Base-by-base conservation (phyloP, 2,113 vertebrate genomes). In the Ceratotherium simum region DNA sequence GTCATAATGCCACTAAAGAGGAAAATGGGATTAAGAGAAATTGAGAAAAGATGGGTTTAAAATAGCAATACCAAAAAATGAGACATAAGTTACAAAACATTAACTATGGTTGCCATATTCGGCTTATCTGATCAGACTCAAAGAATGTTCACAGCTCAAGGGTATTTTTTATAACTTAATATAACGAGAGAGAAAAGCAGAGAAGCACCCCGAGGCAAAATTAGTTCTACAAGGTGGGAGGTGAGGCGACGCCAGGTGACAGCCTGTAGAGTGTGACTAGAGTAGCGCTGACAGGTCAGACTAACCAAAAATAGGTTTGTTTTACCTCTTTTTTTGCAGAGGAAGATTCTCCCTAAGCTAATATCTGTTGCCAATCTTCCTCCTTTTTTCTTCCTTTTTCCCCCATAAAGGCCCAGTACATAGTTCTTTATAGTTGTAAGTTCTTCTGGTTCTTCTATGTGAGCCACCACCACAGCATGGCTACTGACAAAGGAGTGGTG, bases 1-100 rank as follows among this genome's bases (percentile, higher is more conserved):
- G 83, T 97, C 87, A 96, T 92, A 96, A 73, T 95, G 39, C 48
- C 83, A 90, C 88, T 97, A 81, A 84, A 91, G 65, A 81, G 27
- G 36, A 10, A 97, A 97, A 83, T 76, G 36, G 36, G 69, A 93
- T 91, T 97, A 80, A 91, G 46, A 90, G 65, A 98, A 91, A 72
- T n/a, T 89, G n/a, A 96, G 64, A 80, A 90, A 79, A 83, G 16
- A 75, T 79, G 62, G 4, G 16, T 86, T 97, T 92, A 76, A 96
- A 81, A 94, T 70, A 83, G n/a, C 20, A 85, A 23, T 60, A 25
- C 25, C 65, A 94, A 90, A 80, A 75, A 6, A 79, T 92, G 36
- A 90, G 42, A 75, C 1, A 21, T 60, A 90, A 70, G 20, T 80
- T 93, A 86, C 12, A 93, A 95, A 81, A 95, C 83, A 92, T 46